A percentile compares a stretch with the other conserved stretches of the same genome.
Evolutionary conservation across 2,113 vertebrate genomes (phyloP).

Genomic region (Mesocricetus auratus): DNA sequence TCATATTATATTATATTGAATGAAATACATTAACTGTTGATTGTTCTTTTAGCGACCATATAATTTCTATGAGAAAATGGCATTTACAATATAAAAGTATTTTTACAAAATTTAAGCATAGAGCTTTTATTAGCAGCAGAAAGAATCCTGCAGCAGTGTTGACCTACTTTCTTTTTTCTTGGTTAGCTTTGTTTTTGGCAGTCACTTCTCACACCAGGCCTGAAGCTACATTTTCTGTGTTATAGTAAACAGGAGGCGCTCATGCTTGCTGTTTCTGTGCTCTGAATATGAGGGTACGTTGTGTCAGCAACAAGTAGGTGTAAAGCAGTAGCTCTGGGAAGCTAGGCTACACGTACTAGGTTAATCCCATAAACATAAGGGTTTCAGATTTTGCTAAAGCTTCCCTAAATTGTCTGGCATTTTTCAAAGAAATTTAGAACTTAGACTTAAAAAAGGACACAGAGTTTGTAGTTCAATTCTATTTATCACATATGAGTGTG

Average conservation of each 20-base stretch:
- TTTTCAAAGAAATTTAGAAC: slow-evolving; percentile 71
- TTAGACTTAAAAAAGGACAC: background rate
- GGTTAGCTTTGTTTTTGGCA: slow-evolving; percentile 52
- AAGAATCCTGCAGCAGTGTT: slow-evolving; percentile 62
- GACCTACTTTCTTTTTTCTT: slow-evolving; percentile 61
- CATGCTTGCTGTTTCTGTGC: slow-evolving; percentile 61
- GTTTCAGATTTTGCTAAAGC: slow-evolving; percentile 83
- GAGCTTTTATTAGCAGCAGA: slow-evolving; percentile 38
- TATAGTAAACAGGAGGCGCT: slow-evolving; percentile 42
- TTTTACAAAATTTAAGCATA: slow-evolving; percentile 69
- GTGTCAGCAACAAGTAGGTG: slow-evolving; percentile 82
- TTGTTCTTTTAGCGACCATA: slow-evolving; percentile 56
- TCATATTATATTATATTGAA: slow-evolving; percentile 39
- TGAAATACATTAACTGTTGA: slow-evolving; percentile 39
- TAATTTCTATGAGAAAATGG: slow-evolving; percentile 68
- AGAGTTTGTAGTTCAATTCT: slow-evolving; percentile 23
- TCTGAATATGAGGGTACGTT: slow-evolving; percentile 71
- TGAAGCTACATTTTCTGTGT: slow-evolving; percentile 71
- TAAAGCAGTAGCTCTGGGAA: slow-evolving; percentile 74
- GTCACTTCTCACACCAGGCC: slow-evolving; percentile 65
- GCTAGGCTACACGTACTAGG: slow-evolving; percentile 81
- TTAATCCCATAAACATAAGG: slow-evolving; percentile 83
- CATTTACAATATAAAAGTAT: slow-evolving; percentile 66
- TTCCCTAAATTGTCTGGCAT: slow-evolving; percentile 81
- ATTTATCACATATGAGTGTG: slow-evolving; percentile 11